These are phyloP conservation scores for Clarias batrachus DNA, from an alignment of 2,113 vertebrate genomes.

Conservation along the genomic window DNA sequence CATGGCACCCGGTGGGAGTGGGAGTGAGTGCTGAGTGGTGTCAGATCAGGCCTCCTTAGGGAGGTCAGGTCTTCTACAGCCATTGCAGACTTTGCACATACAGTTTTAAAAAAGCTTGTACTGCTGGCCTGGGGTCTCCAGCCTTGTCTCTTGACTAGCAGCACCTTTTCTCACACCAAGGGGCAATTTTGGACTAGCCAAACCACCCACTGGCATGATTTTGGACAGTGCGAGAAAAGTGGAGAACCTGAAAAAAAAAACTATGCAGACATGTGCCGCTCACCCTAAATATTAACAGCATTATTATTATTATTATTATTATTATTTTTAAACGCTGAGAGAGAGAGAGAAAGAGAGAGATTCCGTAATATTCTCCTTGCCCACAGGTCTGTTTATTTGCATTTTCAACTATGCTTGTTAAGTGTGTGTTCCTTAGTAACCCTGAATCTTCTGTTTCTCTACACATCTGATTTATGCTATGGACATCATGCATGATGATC, in stretches of 20 bases:
- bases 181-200: not conserved
- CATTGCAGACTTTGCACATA: no score
- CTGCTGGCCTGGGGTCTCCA: no score
- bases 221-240: not conserved
- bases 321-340: not conserved
- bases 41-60: no score
- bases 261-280: not conserved
- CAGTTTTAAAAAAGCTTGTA: no score
- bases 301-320: not conserved
- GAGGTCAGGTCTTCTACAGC: no score
- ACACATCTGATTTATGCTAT: conserved; percentile 13
- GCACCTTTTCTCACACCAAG: not conserved
- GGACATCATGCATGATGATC: conserved; percentile 15
- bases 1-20: no score
- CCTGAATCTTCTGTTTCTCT: not conserved
- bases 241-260: not conserved
- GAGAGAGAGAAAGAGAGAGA: not conserved
- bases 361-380: conserved; percentile 5
- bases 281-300: not conserved
- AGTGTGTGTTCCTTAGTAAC: not conserved
- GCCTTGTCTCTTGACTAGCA: no score
- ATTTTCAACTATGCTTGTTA: conserved; percentile 6
- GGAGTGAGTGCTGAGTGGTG: no score
- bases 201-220: not conserved
- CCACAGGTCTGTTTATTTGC: conserved; percentile 13